phyloP scores from a whole-genome alignment of 2,888 invertebrate species.

The Hanleya hanleyi region DNA sequence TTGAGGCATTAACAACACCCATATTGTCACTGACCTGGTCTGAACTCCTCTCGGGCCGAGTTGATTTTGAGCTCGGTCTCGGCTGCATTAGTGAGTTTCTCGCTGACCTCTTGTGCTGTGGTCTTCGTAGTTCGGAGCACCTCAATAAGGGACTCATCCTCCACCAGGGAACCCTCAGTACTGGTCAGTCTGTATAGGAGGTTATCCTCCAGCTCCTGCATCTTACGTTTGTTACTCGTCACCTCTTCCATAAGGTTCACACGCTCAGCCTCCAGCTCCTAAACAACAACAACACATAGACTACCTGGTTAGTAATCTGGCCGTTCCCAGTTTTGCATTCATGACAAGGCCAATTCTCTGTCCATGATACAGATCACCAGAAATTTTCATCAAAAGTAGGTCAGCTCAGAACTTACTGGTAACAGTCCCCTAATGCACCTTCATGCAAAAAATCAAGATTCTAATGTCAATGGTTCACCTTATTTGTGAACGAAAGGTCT shows the following conservation, averaged over 20 bases:
- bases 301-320: too few species aligned
- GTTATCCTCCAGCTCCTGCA: conserved; percentile 96
- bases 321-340: too few species aligned
- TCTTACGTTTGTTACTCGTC: conserved; percentile 95
- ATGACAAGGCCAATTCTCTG: too few species aligned
- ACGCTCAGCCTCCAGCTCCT: conserved; percentile 93
- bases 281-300: too few species aligned
- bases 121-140: conserved; percentile 69
- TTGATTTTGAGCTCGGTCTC: conserved; percentile 96
- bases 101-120: conserved; percentile 91
- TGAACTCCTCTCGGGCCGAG: conserved; percentile 93
- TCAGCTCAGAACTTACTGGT: too few species aligned
- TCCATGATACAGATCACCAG: too few species aligned
- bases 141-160: conserved; percentile 93
- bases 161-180: conserved; percentile 93
- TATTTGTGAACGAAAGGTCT: too few species aligned
- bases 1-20: too few species aligned
- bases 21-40: conserved; percentile 79
- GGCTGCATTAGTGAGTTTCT: conserved; percentile 92
- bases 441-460: too few species aligned
- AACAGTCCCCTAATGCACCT: too few species aligned
- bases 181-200: conserved; percentile 92
- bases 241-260: conserved; percentile 95
- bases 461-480: too few species aligned
- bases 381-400: too few species aligned